Conservation (phyloP, 2,113 vertebrate species). For the Phyllopteryx taeniolatus region DNA sequence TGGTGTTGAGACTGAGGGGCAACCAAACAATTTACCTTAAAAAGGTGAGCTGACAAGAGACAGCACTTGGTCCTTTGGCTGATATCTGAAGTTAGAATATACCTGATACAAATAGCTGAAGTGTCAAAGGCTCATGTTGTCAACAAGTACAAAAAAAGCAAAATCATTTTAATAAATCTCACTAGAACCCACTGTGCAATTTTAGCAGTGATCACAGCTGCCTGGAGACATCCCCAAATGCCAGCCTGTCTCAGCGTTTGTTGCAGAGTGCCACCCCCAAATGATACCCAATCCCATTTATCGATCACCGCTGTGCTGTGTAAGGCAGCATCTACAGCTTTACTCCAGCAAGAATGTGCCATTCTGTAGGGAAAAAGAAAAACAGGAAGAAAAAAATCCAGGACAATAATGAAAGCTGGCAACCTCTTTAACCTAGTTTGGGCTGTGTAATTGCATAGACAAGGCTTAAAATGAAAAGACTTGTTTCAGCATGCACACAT, state of each 20-base stretch:
- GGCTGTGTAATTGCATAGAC: neutral
- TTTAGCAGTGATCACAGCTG: slow-evolving; percentile 85
- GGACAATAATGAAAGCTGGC: neutral
- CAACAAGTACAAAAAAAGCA: neutral
- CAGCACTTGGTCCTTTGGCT: slow-evolving; percentile 78
- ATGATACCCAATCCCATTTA: slow-evolving; percentile 80
- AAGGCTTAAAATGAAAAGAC: neutral
- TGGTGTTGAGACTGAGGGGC: neutral
- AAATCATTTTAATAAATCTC: neutral
- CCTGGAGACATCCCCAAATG: slow-evolving; percentile 90
- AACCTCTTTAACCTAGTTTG: neutral
- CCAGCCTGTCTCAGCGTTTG: slow-evolving; percentile 81
- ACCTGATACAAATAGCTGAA: slow-evolving; percentile 63
- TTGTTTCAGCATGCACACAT: neutral
- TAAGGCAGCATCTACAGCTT: slow-evolving; percentile 85
- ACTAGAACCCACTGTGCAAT: slow-evolving; percentile 86
- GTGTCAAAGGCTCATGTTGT: neutral
- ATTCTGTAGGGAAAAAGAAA: slow-evolving; percentile 67
- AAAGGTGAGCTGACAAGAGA: slow-evolving; percentile 85
- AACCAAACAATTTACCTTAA: slow-evolving; percentile 79
- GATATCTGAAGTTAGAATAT: slow-evolving; percentile 75
- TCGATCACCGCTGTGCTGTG: slow-evolving; percentile 72
- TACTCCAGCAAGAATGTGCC: slow-evolving; percentile 85
- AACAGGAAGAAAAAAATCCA: neutral
- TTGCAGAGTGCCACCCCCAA: slow-evolving; percentile 68